These are phyloP conservation scores for Onychomys arenicola DNA, from an alignment of 2,797 vertebrate genomes.

Conservation along the genomic window DNA sequence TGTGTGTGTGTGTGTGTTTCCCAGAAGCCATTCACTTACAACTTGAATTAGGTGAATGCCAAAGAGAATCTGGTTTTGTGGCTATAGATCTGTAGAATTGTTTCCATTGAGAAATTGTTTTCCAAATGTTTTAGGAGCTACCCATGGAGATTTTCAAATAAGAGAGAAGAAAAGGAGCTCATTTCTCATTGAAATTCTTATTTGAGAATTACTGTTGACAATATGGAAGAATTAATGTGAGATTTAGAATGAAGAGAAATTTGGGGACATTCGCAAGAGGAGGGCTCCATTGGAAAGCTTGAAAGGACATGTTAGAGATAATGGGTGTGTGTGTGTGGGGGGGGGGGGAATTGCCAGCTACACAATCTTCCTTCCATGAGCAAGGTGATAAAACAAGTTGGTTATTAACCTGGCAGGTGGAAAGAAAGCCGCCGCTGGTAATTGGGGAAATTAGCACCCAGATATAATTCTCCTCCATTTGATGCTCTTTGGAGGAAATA, in stretches of 20 bases:
- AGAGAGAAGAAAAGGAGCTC: slow-evolving; percentile 44
- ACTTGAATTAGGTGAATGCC: not conserved
- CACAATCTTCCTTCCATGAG: slow-evolving; percentile 31
- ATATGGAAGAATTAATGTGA: slow-evolving; percentile 41
- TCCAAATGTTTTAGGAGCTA: slow-evolving; percentile 55
- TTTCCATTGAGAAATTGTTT: slow-evolving; percentile 69
- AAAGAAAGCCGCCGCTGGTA: slow-evolving; percentile 57
- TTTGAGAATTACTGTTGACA: slow-evolving; percentile 66
- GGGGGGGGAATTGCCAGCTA: slow-evolving; percentile 55
- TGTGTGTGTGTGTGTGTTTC: not conserved
- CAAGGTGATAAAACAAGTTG: slow-evolving; percentile 60
- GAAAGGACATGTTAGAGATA: slow-evolving; percentile 74
- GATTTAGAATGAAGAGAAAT: slow-evolving; percentile 19
- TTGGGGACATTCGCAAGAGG: slow-evolving; percentile 31
- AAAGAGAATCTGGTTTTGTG: slow-evolving; percentile 38
- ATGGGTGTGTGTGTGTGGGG: no score
- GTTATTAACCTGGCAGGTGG: slow-evolving; percentile 76
- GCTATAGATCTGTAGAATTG: not conserved
- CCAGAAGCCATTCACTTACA: not conserved
- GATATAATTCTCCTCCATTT: slow-evolving; percentile 36
- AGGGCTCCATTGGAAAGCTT: slow-evolving; percentile 55
- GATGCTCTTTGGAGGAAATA: slow-evolving; percentile 67
- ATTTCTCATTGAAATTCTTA: slow-evolving; percentile 65
- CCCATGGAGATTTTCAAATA: slow-evolving; percentile 54
- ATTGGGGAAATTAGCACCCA: slow-evolving; percentile 65